These are phyloP conservation scores for Podarcis muralis DNA, from an alignment of 2,113 vertebrate species.

Conservation along the genomic window DNA sequence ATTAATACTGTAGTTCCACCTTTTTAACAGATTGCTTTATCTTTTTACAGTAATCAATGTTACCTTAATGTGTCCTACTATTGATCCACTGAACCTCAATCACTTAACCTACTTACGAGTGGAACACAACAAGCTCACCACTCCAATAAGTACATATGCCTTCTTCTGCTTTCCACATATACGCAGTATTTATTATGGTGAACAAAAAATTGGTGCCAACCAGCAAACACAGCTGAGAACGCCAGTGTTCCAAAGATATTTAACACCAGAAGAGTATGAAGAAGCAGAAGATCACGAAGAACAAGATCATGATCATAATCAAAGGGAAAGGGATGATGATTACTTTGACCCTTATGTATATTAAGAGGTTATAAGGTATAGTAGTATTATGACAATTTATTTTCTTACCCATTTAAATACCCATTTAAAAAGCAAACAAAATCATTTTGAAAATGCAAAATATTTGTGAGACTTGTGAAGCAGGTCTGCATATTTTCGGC, in stretches of 20 bases:
- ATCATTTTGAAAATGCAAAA: neutral
- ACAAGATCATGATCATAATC: constrained; percentile 43
- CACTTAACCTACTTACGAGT: constrained; percentile 82
- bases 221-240: constrained; percentile 65
- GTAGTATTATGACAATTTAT: neutral
- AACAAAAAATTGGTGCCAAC: constrained; percentile 71
- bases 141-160: constrained; percentile 73
- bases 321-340: constrained; percentile 61
- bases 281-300: constrained; percentile 60
- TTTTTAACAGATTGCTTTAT: constrained; percentile 41
- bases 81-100: constrained; percentile 67
- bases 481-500: neutral
- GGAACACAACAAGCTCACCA: constrained; percentile 82
- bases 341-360: constrained; percentile 68
- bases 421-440: neutral
- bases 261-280: constrained; percentile 69
- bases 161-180: constrained; percentile 83
- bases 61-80: constrained; percentile 81
- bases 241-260: constrained; percentile 69
- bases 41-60: constrained; percentile 80
- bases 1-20: neutral
- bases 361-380: constrained; percentile 38
- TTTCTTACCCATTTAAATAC: no score
- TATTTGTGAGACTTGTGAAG: neutral
- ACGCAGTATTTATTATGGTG: constrained; percentile 81